Conservation (phyloP, 64 coral and sea anemone species). For the Pocillopora damicornis region DNA sequence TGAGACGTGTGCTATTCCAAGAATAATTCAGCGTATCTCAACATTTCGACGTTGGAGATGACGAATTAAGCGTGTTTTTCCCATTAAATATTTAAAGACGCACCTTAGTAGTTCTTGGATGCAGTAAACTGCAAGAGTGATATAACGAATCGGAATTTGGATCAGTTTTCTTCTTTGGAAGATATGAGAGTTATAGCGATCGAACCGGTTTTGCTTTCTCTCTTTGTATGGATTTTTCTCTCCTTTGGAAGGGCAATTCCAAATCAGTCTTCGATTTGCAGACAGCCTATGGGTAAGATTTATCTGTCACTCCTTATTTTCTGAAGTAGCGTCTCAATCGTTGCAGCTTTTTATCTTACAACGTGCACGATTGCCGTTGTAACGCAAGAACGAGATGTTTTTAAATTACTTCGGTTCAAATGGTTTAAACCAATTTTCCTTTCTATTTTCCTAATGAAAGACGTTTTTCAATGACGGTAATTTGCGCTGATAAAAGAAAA, state of each 20-base stretch:
- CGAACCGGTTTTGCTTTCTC: neutral
- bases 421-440: no score
- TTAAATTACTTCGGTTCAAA: no score
- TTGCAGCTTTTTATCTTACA: no score
- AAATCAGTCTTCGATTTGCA: neutral
- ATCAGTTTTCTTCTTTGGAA: neutral
- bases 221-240: conserved; percentile 1
- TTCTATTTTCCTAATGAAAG: no score
- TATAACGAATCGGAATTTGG: neutral
- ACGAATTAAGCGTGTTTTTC: neutral
- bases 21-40: neutral
- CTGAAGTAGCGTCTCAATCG: no score
- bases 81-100: conserved; percentile 13
- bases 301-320: neutral
- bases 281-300: neutral
- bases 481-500: no score
- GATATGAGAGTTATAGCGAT: neutral
- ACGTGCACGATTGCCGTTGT: no score
- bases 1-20: neutral
- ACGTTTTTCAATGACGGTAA: no score
- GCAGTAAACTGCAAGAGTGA: neutral
- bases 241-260: conserved; percentile 7
- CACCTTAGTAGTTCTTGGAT: neutral
- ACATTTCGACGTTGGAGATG: neutral
- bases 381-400: no score